Evolutionary conservation across 2,797 vertebrate species (phyloP).

Genomic region (Odontamblyopus lacepedii): DNA sequence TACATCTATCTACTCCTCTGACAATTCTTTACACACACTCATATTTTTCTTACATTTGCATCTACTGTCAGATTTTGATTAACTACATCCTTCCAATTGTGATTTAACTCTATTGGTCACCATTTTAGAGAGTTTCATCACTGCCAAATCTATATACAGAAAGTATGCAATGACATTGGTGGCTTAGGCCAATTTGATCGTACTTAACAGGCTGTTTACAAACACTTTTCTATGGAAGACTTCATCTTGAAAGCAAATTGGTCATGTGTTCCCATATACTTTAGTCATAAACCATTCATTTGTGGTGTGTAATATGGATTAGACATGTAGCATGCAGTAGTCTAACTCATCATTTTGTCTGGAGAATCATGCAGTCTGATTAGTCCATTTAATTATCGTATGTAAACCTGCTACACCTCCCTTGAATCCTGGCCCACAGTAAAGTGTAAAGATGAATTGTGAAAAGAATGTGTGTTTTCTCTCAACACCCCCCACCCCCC

Average conservation of each 20-base stretch:
- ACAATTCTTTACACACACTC: conserved; percentile 11
- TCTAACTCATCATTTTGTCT: conserved; percentile 11
- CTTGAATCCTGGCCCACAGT: conserved; percentile 58
- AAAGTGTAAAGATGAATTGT: conserved; percentile 71
- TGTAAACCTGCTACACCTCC: conserved; percentile 48
- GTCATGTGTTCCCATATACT: neutral
- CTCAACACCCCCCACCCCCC: conserved; percentile 42
- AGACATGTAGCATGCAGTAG: neutral
- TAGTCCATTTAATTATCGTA: conserved; percentile 58
- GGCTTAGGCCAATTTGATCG: neutral
- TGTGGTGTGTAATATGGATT: conserved; percentile 6
- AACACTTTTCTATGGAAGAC: neutral
- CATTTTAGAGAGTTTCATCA: neutral
- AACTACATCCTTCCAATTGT: neutral
- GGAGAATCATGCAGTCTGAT: conserved; percentile 41
- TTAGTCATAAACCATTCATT: neutral
- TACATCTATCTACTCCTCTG: conserved; percentile 24
- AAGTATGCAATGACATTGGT: neutral
- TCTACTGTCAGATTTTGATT: neutral
- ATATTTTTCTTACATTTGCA: conserved; percentile 9
- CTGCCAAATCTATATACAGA: neutral
- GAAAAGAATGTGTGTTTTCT: conserved; percentile 72
- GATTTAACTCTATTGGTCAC: neutral
- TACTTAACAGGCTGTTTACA: neutral
- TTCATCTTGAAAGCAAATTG: conserved; percentile 3